These are phyloP conservation scores for Spheniscus humboldti DNA, from an alignment of 2,797 vertebrate species.

Conservation along the genomic window DNA sequence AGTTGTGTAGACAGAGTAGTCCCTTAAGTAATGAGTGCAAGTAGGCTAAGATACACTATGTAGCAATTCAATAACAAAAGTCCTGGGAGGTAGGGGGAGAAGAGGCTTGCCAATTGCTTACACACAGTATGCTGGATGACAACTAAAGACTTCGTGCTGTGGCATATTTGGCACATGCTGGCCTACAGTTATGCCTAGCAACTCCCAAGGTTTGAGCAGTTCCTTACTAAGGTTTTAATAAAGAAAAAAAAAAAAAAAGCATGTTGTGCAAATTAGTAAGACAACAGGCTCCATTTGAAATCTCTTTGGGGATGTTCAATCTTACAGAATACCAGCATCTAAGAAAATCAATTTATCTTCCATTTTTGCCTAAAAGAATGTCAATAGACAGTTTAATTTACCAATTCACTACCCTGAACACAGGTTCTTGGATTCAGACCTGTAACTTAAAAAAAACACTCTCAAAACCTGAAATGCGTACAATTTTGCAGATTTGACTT, in stretches of 20 bases:
- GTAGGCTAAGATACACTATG: constrained; percentile 47
- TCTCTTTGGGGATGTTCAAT: background rate
- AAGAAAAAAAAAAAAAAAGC: background rate
- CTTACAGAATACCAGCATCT: background rate
- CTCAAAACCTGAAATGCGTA: background rate
- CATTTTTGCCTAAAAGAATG: constrained; percentile 2
- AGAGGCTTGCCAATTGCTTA: constrained; percentile 21
- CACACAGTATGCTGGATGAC: constrained; percentile 30
- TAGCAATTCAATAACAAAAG: constrained; percentile 48
- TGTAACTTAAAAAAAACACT: background rate
- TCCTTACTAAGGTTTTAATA: constrained; percentile 15
- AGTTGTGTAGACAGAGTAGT: constrained; percentile 22
- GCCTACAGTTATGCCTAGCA: background rate
- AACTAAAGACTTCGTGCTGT: constrained; percentile 27
- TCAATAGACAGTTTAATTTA: background rate
- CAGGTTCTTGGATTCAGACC: background rate
- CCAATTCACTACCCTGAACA: background rate
- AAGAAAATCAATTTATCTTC: constrained; percentile 25
- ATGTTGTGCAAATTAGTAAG: constrained; percentile 18
- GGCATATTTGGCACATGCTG: constrained; percentile 45
- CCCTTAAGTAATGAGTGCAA: constrained; percentile 52
- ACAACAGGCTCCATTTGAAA: background rate
- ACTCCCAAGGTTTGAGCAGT: background rate
- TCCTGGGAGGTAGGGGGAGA: constrained; percentile 28
- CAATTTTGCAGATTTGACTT: background rate